Percentiles rank a stretch among this genome's conserved stretches.
These are phyloP conservation scores for Rhamnusium bicolor DNA, from an alignment of 2,888 invertebrate species.

Conservation along the genomic window DNA sequence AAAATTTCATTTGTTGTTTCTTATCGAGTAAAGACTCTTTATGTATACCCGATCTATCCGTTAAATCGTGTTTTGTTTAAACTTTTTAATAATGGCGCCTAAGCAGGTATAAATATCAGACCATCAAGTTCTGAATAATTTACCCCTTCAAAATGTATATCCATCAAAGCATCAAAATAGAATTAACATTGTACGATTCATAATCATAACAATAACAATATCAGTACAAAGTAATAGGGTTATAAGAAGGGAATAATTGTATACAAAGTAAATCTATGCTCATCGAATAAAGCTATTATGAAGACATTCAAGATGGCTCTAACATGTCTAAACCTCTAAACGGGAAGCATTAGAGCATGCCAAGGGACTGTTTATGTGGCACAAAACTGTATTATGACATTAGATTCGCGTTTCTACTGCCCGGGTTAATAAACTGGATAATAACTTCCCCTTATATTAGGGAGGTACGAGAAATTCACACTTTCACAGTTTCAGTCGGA, in stretches of 20 bases:
- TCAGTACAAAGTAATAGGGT: slow-evolving; percentile 3
- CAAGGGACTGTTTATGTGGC: slow-evolving; percentile 55
- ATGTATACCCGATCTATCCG: background rate
- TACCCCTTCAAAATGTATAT: slow-evolving; percentile 27
- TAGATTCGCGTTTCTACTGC: slow-evolving; percentile 62
- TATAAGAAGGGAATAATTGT: slow-evolving; percentile 17
- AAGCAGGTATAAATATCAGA: background rate
- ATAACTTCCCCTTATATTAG: slow-evolving; percentile 56
- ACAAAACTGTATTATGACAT: slow-evolving; percentile 65
- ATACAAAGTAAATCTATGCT: slow-evolving; percentile 21
- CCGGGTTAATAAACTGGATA: slow-evolving; percentile 65
- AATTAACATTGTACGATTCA: slow-evolving; percentile 21
- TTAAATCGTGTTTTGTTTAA: background rate
- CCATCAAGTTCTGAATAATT: slow-evolving; percentile 32
- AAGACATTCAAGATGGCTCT: slow-evolving; percentile 46
- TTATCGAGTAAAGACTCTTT: too few relatives aligned
- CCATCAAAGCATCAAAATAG: slow-evolving; percentile 19
- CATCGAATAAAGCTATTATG: slow-evolving; percentile 39
- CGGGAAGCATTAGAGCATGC: slow-evolving; percentile 46
- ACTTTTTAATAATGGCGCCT: background rate
- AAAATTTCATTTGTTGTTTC: too few relatives aligned
- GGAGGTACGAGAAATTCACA: background rate
- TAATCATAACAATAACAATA: slow-evolving; percentile 30
- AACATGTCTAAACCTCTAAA: slow-evolving; percentile 43
- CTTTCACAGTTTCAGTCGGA: background rate